Evolutionary conservation across 2,113 vertebrate species (phyloP), one percentile per base, ranked within the genome.

Genomic region (Tamias sibiricus): DNA sequence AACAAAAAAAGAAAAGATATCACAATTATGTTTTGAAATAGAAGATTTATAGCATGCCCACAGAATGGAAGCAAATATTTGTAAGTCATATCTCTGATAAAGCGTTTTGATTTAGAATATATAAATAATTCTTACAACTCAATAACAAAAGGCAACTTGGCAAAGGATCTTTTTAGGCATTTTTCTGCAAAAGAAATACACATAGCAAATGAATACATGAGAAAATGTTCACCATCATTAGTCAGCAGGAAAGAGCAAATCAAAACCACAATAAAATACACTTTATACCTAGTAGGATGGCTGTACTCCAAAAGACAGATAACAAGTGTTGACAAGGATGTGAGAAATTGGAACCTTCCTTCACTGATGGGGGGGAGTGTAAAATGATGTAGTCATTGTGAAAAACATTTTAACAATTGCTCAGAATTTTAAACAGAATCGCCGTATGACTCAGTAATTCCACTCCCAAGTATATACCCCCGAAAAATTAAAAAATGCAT

Each of bases 91-190:
- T 80, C 35, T n/a, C 71, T 92, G 19, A 76, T 64, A 77, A 79
- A 71, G 17, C 26, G 69, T 8, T 52, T 54, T 7, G 57, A 24
- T 76, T 88, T 87, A 77, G 69, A 93, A 6, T 90, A 79, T 93
- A 44, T 71, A 87, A 84, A 95, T 83, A 91, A 77, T 19, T 80
- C 68, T 85, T 89, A 62, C 14, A 52, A 74, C 49, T 90, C 28
- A 82, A 4, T 59, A 54, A 42, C 62, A 28, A 95, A 64, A 62
- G 37, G 40, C 24, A 92, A 54, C 4, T 42, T n/a, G 35, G 26
- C 49, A 81, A 42, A 76, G 52, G 14, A 64, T 72, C 64, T 44
- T 47, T 74, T 47, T 80, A 88, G 91, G 8, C 66, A 71, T 62
- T 47, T 47, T 54, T 10, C n/a, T 14, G 11, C 8, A 8, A 77